These are phyloP conservation scores for Polypterus bichir DNA, from an alignment of 2,113 vertebrate genomes.

Conservation along the genomic window DNA sequence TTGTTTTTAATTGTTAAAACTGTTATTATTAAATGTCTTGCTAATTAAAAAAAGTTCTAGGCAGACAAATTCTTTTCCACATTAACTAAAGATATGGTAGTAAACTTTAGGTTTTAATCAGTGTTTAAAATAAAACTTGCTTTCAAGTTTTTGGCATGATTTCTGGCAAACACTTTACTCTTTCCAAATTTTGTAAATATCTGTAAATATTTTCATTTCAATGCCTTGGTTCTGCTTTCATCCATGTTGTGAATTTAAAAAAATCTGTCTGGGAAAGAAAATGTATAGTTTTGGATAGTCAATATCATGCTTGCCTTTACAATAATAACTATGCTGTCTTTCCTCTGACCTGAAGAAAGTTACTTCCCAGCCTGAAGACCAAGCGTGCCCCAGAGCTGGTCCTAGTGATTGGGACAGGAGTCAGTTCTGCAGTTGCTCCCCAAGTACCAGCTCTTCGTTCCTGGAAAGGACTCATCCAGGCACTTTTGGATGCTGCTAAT, in stretches of 20 bases:
- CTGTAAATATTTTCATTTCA: neutral
- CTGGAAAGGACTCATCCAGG: constrained; percentile 92
- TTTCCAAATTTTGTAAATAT: neutral
- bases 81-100: too few relatives aligned
- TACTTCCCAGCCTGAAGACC: constrained; percentile 85
- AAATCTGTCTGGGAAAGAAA: neutral
- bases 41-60: too few relatives aligned
- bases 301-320: neutral
- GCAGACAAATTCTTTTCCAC: too few relatives aligned
- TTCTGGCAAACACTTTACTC: neutral
- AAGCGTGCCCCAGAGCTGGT: constrained; percentile 84
- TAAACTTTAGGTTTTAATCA: too few relatives aligned
- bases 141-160: too few relatives aligned
- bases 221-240: neutral
- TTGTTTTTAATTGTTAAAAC: too few relatives aligned
- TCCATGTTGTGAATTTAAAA: neutral
- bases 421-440: constrained; percentile 85
- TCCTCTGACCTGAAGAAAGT: constrained; percentile 57
- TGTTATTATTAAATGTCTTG: too few relatives aligned
- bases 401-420: constrained; percentile 84
- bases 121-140: too few relatives aligned
- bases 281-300: neutral
- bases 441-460: constrained; percentile 84
- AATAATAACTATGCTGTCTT: constrained; percentile 20
- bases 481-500: constrained; percentile 79